Base-by-base conservation (phyloP, 2,888 invertebrate genomes). In the Drymonia ruficornis region DNA sequence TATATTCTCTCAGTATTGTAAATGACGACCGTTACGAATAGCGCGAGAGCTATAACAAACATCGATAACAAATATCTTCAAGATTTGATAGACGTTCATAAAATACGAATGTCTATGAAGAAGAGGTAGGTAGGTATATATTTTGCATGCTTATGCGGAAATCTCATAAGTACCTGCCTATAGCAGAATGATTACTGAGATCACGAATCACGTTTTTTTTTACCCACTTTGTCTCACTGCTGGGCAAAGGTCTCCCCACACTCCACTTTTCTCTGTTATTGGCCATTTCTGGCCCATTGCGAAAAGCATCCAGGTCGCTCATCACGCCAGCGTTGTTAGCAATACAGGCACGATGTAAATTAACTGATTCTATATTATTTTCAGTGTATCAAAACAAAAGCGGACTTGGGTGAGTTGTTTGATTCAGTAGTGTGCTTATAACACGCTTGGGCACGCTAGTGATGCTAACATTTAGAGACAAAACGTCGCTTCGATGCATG, bases 301-400 rank as follows among this genome's bases (percentile, higher is more conserved):
- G n/a, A n/a, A n/a, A n/a, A n/a, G n/a, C n/a, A n/a, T n/a, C n/a
- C n/a, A n/a, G n/a, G n/a, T n/a, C n/a, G n/a, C n/a, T n/a, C n/a
- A n/a, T n/a, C n/a, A n/a, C n/a, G n/a, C n/a, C n/a, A n/a, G n/a
- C n/a, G n/a, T n/a, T n/a, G n/a, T n/a, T n/a, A n/a, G 2, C 11
- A 31, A 31, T 9, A 31, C 31, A 31, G 31, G 1, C 31, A 31
- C 3, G 3, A 23, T 31, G 11, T 31, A 11, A 31, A 31, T 75
- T 78, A 80, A 79, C 68, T 46, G 60, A 54, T 73, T 73, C 76
- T 83, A 56, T 83, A 74, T 89, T 87, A 83, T 86, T 91, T 91
- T 86, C 91, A 90, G 91, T 91, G 91, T 83, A 87, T 87, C 90
- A 89, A 81, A 85, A 81, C 86, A 90, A 87, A 86, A 80, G 78